Percentiles rank a stretch among this genome's conserved stretches.
Evolutionary conservation across 2,113 vertebrate species (phyloP).

Genomic region (Anguilla rostrata): DNA sequence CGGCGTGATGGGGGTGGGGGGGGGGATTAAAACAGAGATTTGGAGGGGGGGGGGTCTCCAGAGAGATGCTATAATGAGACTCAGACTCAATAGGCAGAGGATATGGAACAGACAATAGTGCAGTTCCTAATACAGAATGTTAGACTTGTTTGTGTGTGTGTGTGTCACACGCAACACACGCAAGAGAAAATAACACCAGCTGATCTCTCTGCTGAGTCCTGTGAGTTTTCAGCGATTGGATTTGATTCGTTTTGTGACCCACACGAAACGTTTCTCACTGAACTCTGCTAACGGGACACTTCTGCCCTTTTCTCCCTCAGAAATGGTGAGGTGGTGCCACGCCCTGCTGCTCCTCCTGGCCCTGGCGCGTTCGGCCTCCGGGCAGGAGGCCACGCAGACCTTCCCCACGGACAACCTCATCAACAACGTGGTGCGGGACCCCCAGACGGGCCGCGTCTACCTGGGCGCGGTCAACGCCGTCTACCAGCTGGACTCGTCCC

Average conservation of each 20-base stretch:
- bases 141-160: no score
- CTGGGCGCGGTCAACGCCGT: slow-evolving; percentile 85
- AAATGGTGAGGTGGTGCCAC: slow-evolving; percentile 69
- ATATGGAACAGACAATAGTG: no score
- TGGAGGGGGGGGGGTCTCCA: slow-evolving; percentile 37
- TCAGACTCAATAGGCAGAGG: no score
- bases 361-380: slow-evolving; percentile 32
- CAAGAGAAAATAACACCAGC: no score
- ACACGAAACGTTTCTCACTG: no score
- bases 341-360: slow-evolving; percentile 51
- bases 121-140: no score
- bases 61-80: slow-evolving; percentile 5
- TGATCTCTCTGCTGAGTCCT: no score
- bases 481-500: slow-evolving; percentile 76
- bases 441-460: slow-evolving; percentile 78
- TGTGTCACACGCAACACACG: not conserved
- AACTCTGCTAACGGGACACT: no score
- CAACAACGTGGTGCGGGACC: slow-evolving; percentile 82
- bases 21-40: slow-evolving; percentile 57
- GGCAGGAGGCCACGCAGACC: slow-evolving; percentile 34
- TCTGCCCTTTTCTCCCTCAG: slow-evolving; percentile 38
- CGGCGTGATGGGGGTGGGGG: slow-evolving; percentile 44
- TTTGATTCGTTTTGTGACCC: slow-evolving; percentile 30
- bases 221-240: not conserved
- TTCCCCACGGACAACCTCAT: slow-evolving; percentile 71